Conservation (phyloP, 1,140 invertebrate genomes). For the Brachionus rubens region DNA sequence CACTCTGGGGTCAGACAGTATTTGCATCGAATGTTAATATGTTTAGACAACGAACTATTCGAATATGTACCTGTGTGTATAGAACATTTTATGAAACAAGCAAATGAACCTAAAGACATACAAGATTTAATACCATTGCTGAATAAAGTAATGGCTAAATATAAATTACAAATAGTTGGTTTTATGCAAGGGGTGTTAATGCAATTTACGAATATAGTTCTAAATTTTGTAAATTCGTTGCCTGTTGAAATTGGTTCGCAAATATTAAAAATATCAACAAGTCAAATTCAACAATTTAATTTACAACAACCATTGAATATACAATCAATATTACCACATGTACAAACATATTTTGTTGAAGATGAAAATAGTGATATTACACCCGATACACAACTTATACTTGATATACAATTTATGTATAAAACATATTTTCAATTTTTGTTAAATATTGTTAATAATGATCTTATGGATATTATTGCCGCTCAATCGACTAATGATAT, state of each 20-base stretch:
- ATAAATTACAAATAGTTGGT: conserved; percentile 56
- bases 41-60: conserved; percentile 65
- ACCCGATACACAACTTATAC: conserved; percentile 9
- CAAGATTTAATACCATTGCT: conserved; percentile 66
- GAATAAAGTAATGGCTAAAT: conserved; percentile 66
- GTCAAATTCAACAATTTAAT: conserved; percentile 14
- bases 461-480: conserved; percentile 31
- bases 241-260: neutral
- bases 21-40: conserved; percentile 66
- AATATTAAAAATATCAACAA: conserved; percentile 14
- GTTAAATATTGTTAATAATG: conserved; percentile 33
- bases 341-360: conserved; percentile 10
- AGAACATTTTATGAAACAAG: conserved; percentile 62
- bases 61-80: conserved; percentile 64
- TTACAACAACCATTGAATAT: neutral
- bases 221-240: conserved; percentile 39
- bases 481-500: conserved; percentile 26
- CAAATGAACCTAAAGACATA: conserved; percentile 60
- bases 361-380: conserved; percentile 38
- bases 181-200: conserved; percentile 21
- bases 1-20: conserved; percentile 63
- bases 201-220: conserved; percentile 52
- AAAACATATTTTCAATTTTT: conserved; percentile 45
- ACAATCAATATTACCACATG: conserved; percentile 1
- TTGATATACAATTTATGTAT: conserved; percentile 40